Evolutionary conservation across 2,797 vertebrate genomes (phyloP), one percentile per base, ranked within the genome.

Genomic region (Merluccius polli): DNA sequence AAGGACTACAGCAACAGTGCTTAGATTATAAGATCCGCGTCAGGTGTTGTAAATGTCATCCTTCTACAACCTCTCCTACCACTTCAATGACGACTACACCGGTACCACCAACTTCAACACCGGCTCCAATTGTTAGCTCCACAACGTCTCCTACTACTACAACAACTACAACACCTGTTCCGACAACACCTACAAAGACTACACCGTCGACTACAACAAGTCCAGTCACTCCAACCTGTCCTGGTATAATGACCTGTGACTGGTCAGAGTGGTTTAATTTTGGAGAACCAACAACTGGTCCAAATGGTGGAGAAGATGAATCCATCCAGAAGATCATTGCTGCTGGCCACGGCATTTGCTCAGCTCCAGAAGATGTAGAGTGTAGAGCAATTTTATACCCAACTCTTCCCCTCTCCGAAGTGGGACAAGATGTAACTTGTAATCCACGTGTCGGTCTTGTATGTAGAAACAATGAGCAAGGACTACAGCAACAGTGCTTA

Each of bases 11-110:
- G 2, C 67, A 74, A 29, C 11, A 79, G 1, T 89, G 87, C 75
- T 84, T 87, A 36, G 82, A 89, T 73, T 89, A 89, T 67, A 80
- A 88, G 32, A 81, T 88, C 2, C 48, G n/a, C 68, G 70, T 88
- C 6, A 70, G 78, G 35, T 87, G 87, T 38, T 32, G 59, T 4
- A 63, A 48, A 73, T 71, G 35, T 18, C 35, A 38, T 24, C 3
- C 36, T 0, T 0, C 76, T 0, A 72, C 65, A 13, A 0, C 70
- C n/a, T n/a, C n/a, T 32, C 27, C 21, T 16, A n/a, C 18, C 24
- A 18, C 35, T n/a, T n/a, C n/a, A n/a, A n/a, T n/a, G n/a, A n/a
- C n/a, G n/a, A n/a, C n/a, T n/a, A n/a, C n/a, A n/a, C n/a, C n/a
- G n/a, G n/a, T n/a, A n/a, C n/a, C n/a, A n/a, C n/a, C n/a, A n/a